Base-by-base conservation (phyloP, 2,888 invertebrate genomes). In the Megaustenia siamemsis region DNA sequence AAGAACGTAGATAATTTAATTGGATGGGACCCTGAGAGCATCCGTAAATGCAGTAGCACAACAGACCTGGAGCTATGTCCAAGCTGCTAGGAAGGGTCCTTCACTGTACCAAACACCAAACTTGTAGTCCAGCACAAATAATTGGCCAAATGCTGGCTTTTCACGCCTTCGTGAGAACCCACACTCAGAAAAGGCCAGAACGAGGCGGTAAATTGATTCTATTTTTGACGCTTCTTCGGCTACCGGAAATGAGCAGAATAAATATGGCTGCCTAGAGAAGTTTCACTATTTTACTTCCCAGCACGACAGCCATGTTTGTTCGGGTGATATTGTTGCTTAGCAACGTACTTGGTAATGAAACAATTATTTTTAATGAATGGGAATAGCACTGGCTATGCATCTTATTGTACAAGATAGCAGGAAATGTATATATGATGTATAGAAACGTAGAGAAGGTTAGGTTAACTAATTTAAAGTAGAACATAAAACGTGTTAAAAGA, bases 281-380 rank as follows among this genome's bases (percentile, higher is more conserved):
- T 28, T 73, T 24, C 73, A n/a, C 73, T 24, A 24, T 45, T 12
- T 10, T 18, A 2, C n/a, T 28, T 73, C 2, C 43, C 40, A 73
- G 15, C 43, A 15, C 43, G 73, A 28, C 73, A 24, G 40, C 73
- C 43, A 40, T 73, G 24, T 45, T 43, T 45, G 43, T 43, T 73
- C 73, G n/a, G 43, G 43, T 73, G 43, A 73, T 43, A 28, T n/a
- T 21, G 43, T 73, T 73, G 73, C 43, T 45, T 73, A 24, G 73
- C 43, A 73, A 73, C 73, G n/a, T 10, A 45, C 45, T 43, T 32
- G 43, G 1, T 15, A 12, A 8, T 15, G n/a, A 18, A 18, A 18
- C 8, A 3, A 35, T 18, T 66, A 3, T 66, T 66, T 35, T 38
- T 1, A 5, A 56, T 45, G 45, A n/a, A 66, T 1, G 35, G 3